Base-by-base conservation (phyloP, 2,888 invertebrate species). In the Mactromeris polynyma region DNA sequence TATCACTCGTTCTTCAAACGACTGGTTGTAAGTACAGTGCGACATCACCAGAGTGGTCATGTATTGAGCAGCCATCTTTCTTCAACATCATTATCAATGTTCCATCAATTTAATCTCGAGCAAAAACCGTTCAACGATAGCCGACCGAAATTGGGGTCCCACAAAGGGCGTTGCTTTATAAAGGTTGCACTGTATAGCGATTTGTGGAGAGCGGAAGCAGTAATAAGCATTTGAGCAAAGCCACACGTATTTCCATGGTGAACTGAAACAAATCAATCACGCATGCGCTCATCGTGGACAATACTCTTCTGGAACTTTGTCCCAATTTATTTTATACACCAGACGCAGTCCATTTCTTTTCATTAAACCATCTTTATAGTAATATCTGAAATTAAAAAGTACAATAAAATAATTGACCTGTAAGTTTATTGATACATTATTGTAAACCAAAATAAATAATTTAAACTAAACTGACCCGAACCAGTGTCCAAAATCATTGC, bases 271-370 rank as follows among this genome's bases (percentile, higher is more conserved):
- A 58, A 58, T 7, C 58, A 14, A 3, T 2, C 11, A 19, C 19
- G 73, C 31, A 73, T 64, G 33, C 19, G 17, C 33, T 73, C 73
- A 73, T 17, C 73, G 73, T 79, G 86, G 91, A 42, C 94, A 69
- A 89, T 86, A 93, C 11, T 88, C 90, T 77, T 89, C 93, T 31
- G 95, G 94, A 0, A 95, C 94, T 79, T 91, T 90, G 21, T 91
- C 90, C 95, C 95, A 95, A 91, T 95, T 93, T 85, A 96, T 95
- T 83, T 94, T 94, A 90, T 96, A 96, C 17, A 95, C 94, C 11
- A 96, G 93, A 86, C 95, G 90, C 14, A 93, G 93, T 26, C 93
- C 92, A 54, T 92, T 87, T 42, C 94, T 73, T 31, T 92, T 91
- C 94, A 95, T 94, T 80, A 95, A 90, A 2, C 94, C 95, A n/a